Conservation (phyloP, 2,797 vertebrate genomes). For the Eulemur mongoz region DNA sequence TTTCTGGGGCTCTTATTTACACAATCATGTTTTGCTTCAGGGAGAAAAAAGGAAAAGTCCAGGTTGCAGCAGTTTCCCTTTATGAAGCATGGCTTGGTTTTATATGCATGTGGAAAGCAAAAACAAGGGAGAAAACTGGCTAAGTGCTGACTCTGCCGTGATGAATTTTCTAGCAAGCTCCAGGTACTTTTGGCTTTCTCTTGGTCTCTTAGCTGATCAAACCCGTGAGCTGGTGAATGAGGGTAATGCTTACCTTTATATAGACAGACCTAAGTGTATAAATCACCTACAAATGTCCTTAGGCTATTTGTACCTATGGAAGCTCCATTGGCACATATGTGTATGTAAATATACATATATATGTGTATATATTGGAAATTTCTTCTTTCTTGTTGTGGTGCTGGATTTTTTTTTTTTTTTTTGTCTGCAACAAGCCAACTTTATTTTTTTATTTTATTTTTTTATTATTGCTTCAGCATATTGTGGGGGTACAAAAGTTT, state of each 20-base stretch:
- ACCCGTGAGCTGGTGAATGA: background rate
- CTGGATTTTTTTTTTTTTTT: too few species aligned
- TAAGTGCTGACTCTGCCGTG: background rate
- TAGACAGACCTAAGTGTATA: background rate
- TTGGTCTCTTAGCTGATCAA: background rate
- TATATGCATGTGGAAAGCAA: background rate
- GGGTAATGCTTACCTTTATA: background rate
- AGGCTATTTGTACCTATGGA: background rate
- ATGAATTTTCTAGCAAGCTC: background rate
- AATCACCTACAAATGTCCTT: background rate
- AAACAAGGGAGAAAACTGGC: background rate
- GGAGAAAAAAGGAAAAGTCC: slow-evolving; percentile 33
- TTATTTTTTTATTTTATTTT: too few species aligned
- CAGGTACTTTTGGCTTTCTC: background rate
- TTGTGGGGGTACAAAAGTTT: too few species aligned
- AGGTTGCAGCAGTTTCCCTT: background rate
- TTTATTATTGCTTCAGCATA: too few species aligned
- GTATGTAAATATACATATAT: background rate
- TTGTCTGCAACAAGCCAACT: too few species aligned
- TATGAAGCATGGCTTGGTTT: background rate
- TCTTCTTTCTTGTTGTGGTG: background rate
- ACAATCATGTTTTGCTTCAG: slow-evolving; percentile 37
- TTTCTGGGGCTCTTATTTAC: slow-evolving; percentile 56
- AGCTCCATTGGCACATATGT: background rate
- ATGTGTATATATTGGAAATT: background rate